Percentiles rank a stretch among this genome's conserved stretches.
Conservation (phyloP, 2,797 vertebrate species). For the Megaceryle alcyon region DNA sequence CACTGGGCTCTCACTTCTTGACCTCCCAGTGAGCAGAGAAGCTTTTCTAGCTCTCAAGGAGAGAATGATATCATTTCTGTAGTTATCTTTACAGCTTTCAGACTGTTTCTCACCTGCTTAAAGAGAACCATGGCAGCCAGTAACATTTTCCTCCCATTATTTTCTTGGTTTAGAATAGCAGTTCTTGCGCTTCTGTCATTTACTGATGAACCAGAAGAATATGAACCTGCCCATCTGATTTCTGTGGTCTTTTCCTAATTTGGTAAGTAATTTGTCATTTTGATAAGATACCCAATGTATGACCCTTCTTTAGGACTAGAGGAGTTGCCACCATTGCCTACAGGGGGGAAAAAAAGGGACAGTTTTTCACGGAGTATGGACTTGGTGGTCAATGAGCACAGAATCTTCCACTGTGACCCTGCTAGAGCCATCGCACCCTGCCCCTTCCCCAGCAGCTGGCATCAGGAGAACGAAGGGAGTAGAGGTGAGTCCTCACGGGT, state of each 20-base stretch:
- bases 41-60: conserved; percentile 33
- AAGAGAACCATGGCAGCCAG: conserved; percentile 1
- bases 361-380: not conserved
- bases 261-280: not conserved
- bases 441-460: not conserved
- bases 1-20: conserved; percentile 55
- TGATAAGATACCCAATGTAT: not conserved
- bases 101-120: conserved; percentile 45
- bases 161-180: not conserved
- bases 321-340: not conserved
- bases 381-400: not conserved
- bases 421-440: not conserved
- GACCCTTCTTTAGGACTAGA: not conserved
- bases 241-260: not conserved
- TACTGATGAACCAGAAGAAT: not conserved
- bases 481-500: not conserved
- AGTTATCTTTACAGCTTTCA: conserved; percentile 40
- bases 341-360: not conserved
- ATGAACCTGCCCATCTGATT: not conserved
- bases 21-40: not conserved
- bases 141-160: not conserved
- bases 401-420: not conserved
- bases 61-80: conserved; percentile 40
- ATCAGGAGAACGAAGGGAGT: not conserved
- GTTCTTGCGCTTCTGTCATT: not conserved